Evolutionary conservation across 2,113 vertebrate genomes (phyloP), one percentile per base, ranked within the genome.

Genomic region (Rhabdomys dilectus): DNA sequence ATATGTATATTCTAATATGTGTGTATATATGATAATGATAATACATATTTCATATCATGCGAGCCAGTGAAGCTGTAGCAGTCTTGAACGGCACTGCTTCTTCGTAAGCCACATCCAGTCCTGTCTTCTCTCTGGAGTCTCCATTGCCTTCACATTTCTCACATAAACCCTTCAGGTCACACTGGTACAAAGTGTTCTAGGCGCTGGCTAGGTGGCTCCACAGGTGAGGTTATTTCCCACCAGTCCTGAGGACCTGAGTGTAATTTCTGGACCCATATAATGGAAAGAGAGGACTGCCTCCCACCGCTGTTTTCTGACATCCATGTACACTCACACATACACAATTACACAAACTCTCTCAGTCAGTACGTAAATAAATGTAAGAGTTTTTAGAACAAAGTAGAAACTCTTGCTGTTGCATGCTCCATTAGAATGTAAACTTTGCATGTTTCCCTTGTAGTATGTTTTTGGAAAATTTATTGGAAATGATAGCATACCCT

Each of bases 341-440:
- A 45, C 22, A 72, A n/a, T 9, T 19, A 72, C 17, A n/a, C 36
- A 72, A 0, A 16, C 70, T n/a, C n/a, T 75, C 15, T 51, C 45
- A 78, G 9, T 19, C 29, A 51, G 29, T 31, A 53, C 21, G 19
- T 17, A 78, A 53, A 53, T 53, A 29, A 76, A 53, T 53, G 8
- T 34, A 53, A 53, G 9, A 34, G 19, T 4, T 5, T 78, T 78
- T 36, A 56, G 17, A 80, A 5, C 73, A 82, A 91, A 88, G 39
- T 84, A 82, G n/a, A 88, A 81, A 91, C 7, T 91, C 19, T 75
- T 85, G 58, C n/a, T 90, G 29, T 21, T 96, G 85, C 48, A 80
- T 75, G 60, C 73, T 56, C 75, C 5, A 78, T 89, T 85, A 84
- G 36, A 93, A 45, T 60, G 88, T 68, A 95, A 93, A 13, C 19